phyloP scores from a whole-genome alignment of 2,113 vertebrate genomes.

The Crotalus horridus region DNA sequence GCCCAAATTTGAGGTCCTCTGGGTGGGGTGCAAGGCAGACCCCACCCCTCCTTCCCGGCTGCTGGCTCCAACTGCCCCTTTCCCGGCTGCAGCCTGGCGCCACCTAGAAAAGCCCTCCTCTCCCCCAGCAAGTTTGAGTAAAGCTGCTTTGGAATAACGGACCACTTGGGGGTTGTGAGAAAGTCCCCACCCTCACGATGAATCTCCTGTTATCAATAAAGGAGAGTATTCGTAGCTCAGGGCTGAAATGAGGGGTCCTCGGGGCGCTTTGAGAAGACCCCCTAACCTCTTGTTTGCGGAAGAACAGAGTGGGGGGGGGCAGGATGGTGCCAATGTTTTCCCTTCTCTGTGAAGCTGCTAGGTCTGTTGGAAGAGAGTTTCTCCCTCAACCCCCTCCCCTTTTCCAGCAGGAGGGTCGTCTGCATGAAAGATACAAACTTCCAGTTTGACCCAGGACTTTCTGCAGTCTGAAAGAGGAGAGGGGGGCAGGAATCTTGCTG shows the following conservation, averaged over 20 bases:
- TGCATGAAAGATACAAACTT: neutral
- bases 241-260: neutral
- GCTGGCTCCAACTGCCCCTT: neutral
- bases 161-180: neutral
- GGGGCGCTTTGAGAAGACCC: neutral
- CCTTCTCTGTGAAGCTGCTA: neutral
- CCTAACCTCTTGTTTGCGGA: neutral
- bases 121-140: neutral
- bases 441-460: neutral
- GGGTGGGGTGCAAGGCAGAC: neutral
- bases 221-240: neutral
- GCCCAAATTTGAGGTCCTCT: neutral
- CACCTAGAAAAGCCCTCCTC: neutral
- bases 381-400: fast-evolving
- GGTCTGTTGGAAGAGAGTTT: neutral
- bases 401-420: neutral
- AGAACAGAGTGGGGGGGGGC: neutral
- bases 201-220: neutral
- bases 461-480: neutral
- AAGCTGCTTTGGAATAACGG: neutral
- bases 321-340: too few relatives aligned
- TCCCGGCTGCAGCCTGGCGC: neutral
- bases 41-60: neutral
- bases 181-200: neutral
- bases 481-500: neutral